Evolutionary conservation across 2,888 invertebrate species (phyloP).

Genomic region (Pollenia labialis): DNA sequence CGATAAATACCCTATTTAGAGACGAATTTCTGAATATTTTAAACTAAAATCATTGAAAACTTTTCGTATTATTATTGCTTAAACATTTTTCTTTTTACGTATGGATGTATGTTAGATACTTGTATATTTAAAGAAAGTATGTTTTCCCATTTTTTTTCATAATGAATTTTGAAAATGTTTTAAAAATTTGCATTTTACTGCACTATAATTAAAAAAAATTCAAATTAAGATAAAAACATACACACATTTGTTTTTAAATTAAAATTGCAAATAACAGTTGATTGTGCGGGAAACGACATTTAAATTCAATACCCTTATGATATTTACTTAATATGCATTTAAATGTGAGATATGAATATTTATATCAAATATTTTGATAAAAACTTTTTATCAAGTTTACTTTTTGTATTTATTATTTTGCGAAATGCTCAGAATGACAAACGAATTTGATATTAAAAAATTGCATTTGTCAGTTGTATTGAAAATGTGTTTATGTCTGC

Average conservation of each 20-base stretch:
- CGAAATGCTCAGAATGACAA: conserved; percentile 11
- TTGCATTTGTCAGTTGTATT: conserved; percentile 60
- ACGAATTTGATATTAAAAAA: conserved; percentile 2
- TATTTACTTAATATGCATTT: conserved; percentile 43
- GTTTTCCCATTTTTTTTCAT: background rate
- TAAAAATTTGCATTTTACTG: background rate
- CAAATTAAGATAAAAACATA: background rate
- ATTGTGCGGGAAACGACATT: conserved; percentile 9
- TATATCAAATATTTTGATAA: conserved; percentile 3
- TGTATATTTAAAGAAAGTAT: background rate
- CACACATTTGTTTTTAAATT: conserved; percentile 18
- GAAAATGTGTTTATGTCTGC: conserved; percentile 52
- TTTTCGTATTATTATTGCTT: too few relatives aligned
- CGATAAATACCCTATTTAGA: too few relatives aligned
- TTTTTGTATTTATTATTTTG: conserved; percentile 4
- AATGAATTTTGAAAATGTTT: background rate
- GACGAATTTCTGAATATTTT: too few relatives aligned
- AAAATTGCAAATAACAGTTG: conserved; percentile 9
- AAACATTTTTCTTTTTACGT: too few relatives aligned
- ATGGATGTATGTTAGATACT: background rate
- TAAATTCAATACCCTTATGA: conserved; percentile 32
- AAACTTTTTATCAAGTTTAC: conserved; percentile 29
- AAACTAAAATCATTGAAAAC: too few relatives aligned
- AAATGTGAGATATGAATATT: conserved; percentile 9
- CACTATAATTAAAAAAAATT: conserved; percentile 9